Conservation (phyloP, 92 coral and sea anemone genomes). For the Blastomussa wellsi region DNA sequence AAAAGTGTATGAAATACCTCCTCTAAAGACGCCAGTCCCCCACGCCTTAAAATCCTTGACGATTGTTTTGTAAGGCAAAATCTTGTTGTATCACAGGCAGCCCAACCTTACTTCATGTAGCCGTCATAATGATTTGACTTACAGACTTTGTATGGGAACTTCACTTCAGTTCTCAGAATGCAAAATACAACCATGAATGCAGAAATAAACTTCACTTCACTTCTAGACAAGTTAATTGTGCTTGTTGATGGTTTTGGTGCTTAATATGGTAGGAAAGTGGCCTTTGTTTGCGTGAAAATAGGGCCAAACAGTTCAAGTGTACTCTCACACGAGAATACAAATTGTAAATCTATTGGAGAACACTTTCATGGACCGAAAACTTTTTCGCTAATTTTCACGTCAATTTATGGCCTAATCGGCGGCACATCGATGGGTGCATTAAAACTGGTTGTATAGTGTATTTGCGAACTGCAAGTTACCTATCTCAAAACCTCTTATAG, state of each 20-base stretch:
- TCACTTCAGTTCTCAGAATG: too few relatives aligned
- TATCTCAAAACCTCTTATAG: not conserved
- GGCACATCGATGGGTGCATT: not conserved
- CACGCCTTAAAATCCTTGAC: too few relatives aligned
- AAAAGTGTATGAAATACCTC: not conserved
- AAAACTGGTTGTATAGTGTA: not conserved
- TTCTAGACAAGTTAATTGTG: slow-evolving; percentile 3
- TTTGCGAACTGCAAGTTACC: not conserved
- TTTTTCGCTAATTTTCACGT: not conserved
- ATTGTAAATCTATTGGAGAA: not conserved
- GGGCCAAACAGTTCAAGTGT: not conserved
- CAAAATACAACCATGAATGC: too few relatives aligned
- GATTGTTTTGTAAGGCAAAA: too few relatives aligned
- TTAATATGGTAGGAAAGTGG: not conserved
- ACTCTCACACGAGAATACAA: too few relatives aligned
- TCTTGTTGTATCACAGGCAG: too few relatives aligned
- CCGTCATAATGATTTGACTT: too few relatives aligned
- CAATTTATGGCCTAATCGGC: not conserved
- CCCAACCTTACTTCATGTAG: too few relatives aligned
- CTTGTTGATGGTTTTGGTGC: not conserved
- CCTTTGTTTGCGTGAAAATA: not conserved
- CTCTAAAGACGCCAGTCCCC: too few relatives aligned
- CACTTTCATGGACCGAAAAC: not conserved
- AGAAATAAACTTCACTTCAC: too few relatives aligned
- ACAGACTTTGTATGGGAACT: too few relatives aligned